Evolutionary conservation across 2,113 vertebrate species (phyloP).

Genomic region (Phrynocephalus versicolor): DNA sequence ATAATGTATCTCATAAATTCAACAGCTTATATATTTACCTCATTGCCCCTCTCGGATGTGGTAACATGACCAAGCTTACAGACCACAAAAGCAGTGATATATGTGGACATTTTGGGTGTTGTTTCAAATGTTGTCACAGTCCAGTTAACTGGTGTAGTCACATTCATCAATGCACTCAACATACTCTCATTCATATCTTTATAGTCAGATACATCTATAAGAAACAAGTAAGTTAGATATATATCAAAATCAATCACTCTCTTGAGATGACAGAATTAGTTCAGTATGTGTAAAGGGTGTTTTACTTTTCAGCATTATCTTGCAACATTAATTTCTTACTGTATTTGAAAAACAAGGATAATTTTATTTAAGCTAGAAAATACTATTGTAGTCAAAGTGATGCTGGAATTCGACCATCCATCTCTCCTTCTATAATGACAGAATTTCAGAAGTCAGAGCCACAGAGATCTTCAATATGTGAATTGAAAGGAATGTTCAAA

Average conservation of each 20-base stretch:
- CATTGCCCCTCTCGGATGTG: conserved; percentile 70
- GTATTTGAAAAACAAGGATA: neutral
- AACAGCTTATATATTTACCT: conserved; percentile 70
- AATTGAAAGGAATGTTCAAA: neutral
- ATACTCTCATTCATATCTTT: conserved; percentile 70
- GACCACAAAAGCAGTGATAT: conserved; percentile 75
- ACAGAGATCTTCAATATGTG: neutral
- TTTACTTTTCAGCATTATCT: neutral
- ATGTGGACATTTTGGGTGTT: conserved; percentile 79
- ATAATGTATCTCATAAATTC: neutral
- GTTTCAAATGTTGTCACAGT: conserved; percentile 74
- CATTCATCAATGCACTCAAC: conserved; percentile 33
- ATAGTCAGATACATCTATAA: conserved; percentile 70
- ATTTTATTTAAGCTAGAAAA: neutral
- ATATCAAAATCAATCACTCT: neutral
- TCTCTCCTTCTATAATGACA: neutral
- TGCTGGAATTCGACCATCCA: neutral
- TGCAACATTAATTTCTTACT: neutral
- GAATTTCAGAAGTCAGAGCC: neutral
- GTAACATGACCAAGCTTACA: conserved; percentile 75
- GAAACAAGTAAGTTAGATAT: conserved; percentile 46
- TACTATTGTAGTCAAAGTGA: no score
- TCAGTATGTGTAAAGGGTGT: neutral
- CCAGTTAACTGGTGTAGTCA: conserved; percentile 66
- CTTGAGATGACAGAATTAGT: neutral